phyloP scores from a whole-genome alignment of 2,888 invertebrate genomes.

The Cancer borealis region DNA sequence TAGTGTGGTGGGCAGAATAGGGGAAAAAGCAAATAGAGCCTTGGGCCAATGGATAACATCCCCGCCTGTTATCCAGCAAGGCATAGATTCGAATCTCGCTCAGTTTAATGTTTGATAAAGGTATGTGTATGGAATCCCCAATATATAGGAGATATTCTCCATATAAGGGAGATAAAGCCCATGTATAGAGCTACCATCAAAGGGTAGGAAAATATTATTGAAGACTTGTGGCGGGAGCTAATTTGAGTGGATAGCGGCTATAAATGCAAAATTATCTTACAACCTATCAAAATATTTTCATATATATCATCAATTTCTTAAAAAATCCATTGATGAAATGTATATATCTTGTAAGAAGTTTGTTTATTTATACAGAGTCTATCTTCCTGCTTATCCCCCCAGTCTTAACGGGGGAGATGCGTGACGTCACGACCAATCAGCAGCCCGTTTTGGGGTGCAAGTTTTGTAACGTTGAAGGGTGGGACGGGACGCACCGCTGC shows the following conservation, averaged over 20 bases:
- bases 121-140: too few species aligned
- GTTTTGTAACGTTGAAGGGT: conserved; percentile 23
- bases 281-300: background rate
- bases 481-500: background rate
- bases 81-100: too few species aligned
- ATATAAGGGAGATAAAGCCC: too few species aligned
- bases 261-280: background rate
- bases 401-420: background rate
- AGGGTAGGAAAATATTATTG: too few species aligned
- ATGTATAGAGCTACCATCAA: too few species aligned
- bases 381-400: background rate
- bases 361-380: background rate
- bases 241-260: background rate
- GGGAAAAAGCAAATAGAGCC: too few species aligned
- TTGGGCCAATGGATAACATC: too few species aligned
- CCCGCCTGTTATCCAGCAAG: too few species aligned
- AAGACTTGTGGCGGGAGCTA: too few species aligned
- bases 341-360: background rate
- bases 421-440: conserved; percentile 26
- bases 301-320: background rate
- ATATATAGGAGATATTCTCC: too few species aligned
- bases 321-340: background rate
- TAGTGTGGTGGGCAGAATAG: too few species aligned
- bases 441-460: background rate
- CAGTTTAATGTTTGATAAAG: too few species aligned